These are phyloP conservation scores for Sinosuthora webbiana DNA, from an alignment of 2,113 vertebrate species.

Conservation along the genomic window DNA sequence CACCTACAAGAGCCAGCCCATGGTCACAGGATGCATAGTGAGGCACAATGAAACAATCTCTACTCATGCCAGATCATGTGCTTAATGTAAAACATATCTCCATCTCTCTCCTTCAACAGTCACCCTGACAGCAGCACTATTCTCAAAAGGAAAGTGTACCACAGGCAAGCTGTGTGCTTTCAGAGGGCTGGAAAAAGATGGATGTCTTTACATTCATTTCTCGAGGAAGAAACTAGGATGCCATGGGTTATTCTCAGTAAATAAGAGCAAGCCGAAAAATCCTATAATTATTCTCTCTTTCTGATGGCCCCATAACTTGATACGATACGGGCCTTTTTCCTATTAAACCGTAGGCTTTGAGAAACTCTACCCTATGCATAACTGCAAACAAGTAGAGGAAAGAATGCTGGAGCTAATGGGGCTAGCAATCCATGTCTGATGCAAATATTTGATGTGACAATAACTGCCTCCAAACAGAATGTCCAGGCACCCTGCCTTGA, in stretches of 20 bases:
- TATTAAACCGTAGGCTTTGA: not conserved
- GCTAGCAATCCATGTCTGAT: not conserved
- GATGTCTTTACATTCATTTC: not conserved
- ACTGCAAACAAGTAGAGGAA: not conserved
- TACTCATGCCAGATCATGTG: not conserved
- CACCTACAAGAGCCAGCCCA: accelerated
- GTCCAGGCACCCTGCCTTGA: not conserved
- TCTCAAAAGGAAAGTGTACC: not conserved
- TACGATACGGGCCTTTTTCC: not conserved
- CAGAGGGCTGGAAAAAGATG: not conserved
- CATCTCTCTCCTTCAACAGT: not conserved
- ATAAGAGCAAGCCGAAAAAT: not conserved
- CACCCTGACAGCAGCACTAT: not conserved
- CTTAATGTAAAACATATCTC: not conserved
- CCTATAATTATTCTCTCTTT: not conserved
- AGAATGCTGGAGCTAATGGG: not conserved
- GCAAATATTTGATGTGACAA: not conserved
- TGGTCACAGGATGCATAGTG: not conserved
- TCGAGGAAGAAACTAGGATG: not conserved
- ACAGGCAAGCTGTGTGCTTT: not conserved
- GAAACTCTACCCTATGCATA: not conserved
- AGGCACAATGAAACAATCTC: not conserved
- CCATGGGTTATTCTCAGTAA: not conserved
- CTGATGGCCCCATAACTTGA: not conserved
- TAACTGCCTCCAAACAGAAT: not conserved